Evolutionary conservation across 30 jellyfish, hydroid and myxozoan genomes (phyloP), one percentile per base, ranked within the genome.

Genomic region (Catostylus mosaicus): DNA sequence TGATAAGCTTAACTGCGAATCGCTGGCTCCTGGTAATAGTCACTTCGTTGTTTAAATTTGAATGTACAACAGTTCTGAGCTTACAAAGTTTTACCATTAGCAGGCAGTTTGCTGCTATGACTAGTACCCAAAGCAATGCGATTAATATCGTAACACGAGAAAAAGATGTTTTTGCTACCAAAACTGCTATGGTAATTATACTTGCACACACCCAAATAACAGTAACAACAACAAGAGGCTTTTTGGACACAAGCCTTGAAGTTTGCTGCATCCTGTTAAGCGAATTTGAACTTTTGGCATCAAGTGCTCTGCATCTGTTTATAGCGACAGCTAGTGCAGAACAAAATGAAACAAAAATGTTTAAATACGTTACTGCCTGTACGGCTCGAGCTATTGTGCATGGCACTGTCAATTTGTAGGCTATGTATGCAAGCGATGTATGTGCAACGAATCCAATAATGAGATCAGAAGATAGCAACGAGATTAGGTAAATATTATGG

Each of bases 321-420:
- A 59, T 37, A 6, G 88, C 88, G 3, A 77, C 30, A 12, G 78
- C 88, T n/a, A 77, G 50, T 7, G 88, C 35, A 12, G 88, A 77
- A 29, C 31, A 54, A 29, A 60, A 38, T 32, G 88, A 77, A 24
- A 77, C 61, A 29, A 43, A 23, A 14, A 77, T 54, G 69, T 57
- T 77, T 18, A 57, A 56, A 32, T 12, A 56, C 9, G 76, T 68
- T 1, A 77, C 32, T 0, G 68, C 75, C 38, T 29, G 23, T 10
- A 57, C 31, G 19, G 59, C 57, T 29, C 69, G 30, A 1, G 68
- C 77, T 5, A 61, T 22, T 2, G 0, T 50, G 57, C 88, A 77
- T 9, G 88, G 65, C n/a, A 45, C 20, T 11, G 32, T 2, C 46
- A 61, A 19, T 4, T 23, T 2, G 52, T 40, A 57, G 12, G 69